These are phyloP conservation scores for Chymomyza costata DNA, from an alignment of 1,140 invertebrate species.

Conservation along the genomic window DNA sequence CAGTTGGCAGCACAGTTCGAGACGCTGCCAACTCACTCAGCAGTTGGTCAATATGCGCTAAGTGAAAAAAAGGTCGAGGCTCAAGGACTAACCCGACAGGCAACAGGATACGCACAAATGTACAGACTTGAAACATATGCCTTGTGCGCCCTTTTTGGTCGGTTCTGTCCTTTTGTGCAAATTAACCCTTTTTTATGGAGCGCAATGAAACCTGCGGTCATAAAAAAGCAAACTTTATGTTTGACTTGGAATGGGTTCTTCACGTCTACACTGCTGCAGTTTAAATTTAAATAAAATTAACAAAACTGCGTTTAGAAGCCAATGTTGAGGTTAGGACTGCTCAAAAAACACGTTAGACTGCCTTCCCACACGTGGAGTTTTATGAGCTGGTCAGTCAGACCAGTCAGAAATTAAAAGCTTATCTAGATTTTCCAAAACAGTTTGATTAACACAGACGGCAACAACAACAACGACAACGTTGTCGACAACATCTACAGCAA, in stretches of 20 bases:
- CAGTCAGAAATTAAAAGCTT: constrained; percentile 56
- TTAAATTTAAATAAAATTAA: constrained; percentile 72
- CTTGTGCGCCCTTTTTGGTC: constrained; percentile 7
- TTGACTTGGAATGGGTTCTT: background rate
- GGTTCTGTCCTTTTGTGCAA: constrained; percentile 39
- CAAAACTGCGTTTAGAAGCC: constrained; percentile 44
- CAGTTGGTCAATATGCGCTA: constrained; percentile 49
- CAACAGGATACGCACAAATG: constrained; percentile 5
- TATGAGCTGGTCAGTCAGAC: constrained; percentile 37
- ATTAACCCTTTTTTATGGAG: constrained; percentile 57
- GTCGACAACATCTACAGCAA: too few species aligned
- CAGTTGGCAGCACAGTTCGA: too few species aligned
- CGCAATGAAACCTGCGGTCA: constrained; percentile 52
- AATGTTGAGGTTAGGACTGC: constrained; percentile 13
- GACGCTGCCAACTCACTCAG: too few species aligned
- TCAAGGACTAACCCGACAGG: constrained; percentile 36
- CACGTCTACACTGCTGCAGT: constrained; percentile 36
- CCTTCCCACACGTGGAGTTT: constrained; percentile 63
- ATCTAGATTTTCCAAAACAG: constrained; percentile 68
- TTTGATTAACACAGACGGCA: constrained; percentile 59
- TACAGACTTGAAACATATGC: constrained; percentile 43
- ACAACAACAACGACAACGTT: constrained; percentile 33
- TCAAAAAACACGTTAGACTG: constrained; percentile 1
- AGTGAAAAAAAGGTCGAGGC: constrained; percentile 40
- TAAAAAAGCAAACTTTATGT: constrained; percentile 61